Percentiles rank a stretch among this genome's conserved stretches.
Evolutionary conservation across 2,113 vertebrate genomes (phyloP).

Genomic region (Platichthys stellatus): DNA sequence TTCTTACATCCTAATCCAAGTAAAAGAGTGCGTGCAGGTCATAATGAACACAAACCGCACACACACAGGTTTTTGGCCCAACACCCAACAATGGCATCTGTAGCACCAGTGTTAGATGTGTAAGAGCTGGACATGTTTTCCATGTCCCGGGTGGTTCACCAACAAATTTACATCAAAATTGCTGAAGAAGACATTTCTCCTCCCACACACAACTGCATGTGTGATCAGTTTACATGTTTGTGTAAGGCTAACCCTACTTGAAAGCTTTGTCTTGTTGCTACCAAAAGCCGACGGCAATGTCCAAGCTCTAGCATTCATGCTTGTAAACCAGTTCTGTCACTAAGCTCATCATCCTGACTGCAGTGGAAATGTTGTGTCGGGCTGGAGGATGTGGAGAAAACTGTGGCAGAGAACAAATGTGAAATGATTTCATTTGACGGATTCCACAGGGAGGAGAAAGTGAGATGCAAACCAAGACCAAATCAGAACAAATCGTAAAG

Average conservation of each 20-base stretch:
- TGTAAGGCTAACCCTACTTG: too few relatives aligned
- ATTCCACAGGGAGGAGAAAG: slow-evolving; percentile 19
- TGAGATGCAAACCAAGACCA: background rate
- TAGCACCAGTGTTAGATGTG: slow-evolving; percentile 47
- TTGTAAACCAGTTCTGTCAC: slow-evolving; percentile 18
- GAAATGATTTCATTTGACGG: slow-evolving; percentile 14
- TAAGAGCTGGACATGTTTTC: slow-evolving; percentile 6
- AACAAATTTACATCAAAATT: background rate
- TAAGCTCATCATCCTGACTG: background rate
- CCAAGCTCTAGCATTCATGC: background rate
- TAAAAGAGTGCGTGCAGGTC: slow-evolving; percentile 9
- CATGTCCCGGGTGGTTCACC: background rate
- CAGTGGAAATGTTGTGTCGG: background rate
- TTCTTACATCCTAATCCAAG: slow-evolving; percentile 11
- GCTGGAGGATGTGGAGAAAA: too few relatives aligned
- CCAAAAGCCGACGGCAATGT: background rate
- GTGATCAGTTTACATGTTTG: too few relatives aligned
- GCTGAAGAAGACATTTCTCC: background rate
- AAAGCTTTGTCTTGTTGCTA: background rate
- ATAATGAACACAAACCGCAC: slow-evolving; percentile 10
- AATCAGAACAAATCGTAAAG: slow-evolving; percentile 10
- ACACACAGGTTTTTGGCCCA: slow-evolving; percentile 10
- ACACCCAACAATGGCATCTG: slow-evolving; percentile 65
- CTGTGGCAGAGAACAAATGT: too few relatives aligned
- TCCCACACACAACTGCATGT: background rate